These are phyloP conservation scores for Scaptomyza parva DNA, from an alignment of 2,888 invertebrate genomes.

Conservation along the genomic window DNA sequence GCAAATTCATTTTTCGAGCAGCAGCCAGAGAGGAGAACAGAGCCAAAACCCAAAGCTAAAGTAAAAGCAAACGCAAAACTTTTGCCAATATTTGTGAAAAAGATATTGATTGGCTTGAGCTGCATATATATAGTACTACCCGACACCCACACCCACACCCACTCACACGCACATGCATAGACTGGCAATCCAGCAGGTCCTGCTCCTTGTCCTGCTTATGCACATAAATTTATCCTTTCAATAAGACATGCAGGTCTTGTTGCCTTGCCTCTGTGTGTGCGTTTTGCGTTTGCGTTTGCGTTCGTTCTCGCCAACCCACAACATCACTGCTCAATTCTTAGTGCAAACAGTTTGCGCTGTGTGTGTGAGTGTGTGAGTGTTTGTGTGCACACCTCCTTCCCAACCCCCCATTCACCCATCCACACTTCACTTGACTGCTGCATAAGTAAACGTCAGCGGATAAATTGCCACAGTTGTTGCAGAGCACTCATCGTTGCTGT, in stretches of 20 bases:
- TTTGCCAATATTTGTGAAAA: conserved; percentile 80
- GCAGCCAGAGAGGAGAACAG: conserved; percentile 40
- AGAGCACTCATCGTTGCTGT: conserved; percentile 27
- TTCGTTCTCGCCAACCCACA: conserved; percentile 40
- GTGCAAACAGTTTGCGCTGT: conserved; percentile 61
- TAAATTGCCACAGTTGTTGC: conserved; percentile 70
- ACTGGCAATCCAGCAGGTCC: conserved; percentile 23
- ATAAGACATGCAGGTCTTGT: conserved; percentile 62
- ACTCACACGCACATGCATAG: conserved; percentile 28
- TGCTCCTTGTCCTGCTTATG: conserved; percentile 63
- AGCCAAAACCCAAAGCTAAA: conserved; percentile 62
- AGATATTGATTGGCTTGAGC: conserved; percentile 79
- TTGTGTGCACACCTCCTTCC: conserved; percentile 46
- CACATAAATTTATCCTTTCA: conserved; percentile 77
- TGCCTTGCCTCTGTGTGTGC: conserved; percentile 29
- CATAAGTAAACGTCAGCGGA: conserved; percentile 70
- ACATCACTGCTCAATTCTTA: conserved; percentile 74
- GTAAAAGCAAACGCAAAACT: conserved; percentile 75
- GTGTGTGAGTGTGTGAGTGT: conserved; percentile 7
- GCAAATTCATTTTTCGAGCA: conserved; percentile 73
- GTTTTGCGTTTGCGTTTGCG: conserved; percentile 40
- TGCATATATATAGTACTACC: conserved; percentile 38
- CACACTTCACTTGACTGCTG: conserved; percentile 39
- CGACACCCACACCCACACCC: conserved; percentile 21
- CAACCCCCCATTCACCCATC: neutral